Evolutionary conservation across 2,888 invertebrate genomes (phyloP), one percentile per base, ranked within the genome.

Genomic region (Cataglyphis altisquamis): DNA sequence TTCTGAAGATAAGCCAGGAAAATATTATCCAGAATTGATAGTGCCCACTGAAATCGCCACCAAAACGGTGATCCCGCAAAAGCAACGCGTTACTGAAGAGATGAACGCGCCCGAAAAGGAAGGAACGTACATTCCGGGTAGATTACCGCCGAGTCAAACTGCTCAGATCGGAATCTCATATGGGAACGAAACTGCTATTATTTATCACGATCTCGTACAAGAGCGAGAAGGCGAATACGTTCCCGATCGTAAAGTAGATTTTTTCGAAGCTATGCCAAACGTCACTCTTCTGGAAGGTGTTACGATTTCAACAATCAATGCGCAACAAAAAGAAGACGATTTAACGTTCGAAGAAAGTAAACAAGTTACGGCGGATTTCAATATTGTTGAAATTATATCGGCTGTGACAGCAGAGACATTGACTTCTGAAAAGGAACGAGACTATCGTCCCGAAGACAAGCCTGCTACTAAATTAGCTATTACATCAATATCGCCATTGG

Each of bases 11-110:
- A 97, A 97, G 93, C 97, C 97, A 10, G 97, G 97, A 18, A 97
- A 97, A 95, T 97, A 97, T 92, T 96, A 97, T 92, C 97, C 97
- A 3, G 97, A 97, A 94, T 94, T 97, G 72, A 97, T 97, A 92
- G 97, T 97, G 1, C 97, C 97, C 0, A 97, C 97, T 2, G 97
- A 98, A 96, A 96, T 96, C 12, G 98, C 97, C 4, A 96, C 96
- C 36, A 95, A 96, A 93, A 96, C 96, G 82, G 94, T 97, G 0
- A 95, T 97, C 45, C 95, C 97, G 15, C 97, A 97, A 87, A 97
- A 96, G 92, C 96, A 97, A 93, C 94, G 97, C 64, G 94, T 96
- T 5, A 97, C 97, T 21, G 96, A 96, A 94, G 96, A 96, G 92
- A 96, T 96, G 89, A 94, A 96, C 90, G 96, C 96, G 0, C 96